phyloP scores from a whole-genome alignment of 2,797 vertebrate species.

The Coccyzus lansbergi region DNA sequence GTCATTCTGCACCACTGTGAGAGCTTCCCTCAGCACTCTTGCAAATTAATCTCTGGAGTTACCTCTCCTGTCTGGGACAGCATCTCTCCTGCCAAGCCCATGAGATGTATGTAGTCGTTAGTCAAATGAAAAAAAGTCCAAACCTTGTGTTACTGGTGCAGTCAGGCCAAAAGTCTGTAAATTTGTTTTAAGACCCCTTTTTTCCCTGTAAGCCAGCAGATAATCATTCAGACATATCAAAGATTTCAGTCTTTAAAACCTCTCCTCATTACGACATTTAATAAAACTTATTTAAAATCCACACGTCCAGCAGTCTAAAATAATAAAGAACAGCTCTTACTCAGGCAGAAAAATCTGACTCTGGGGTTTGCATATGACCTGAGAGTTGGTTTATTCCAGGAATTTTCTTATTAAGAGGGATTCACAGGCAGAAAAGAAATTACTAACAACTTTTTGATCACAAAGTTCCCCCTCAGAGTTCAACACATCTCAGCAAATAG shows the following conservation, averaged over 20 bases:
- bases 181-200: background rate
- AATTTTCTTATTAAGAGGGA: constrained; percentile 11
- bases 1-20: background rate
- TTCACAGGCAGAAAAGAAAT: constrained; percentile 25
- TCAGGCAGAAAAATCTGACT: background rate
- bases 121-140: background rate
- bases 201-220: background rate
- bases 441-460: constrained; percentile 23
- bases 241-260: background rate
- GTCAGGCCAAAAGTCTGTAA: background rate
- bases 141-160: background rate
- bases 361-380: background rate
- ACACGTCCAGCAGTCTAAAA: background rate
- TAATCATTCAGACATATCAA: background rate
- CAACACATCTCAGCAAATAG: background rate
- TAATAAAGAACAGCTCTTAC: background rate
- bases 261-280: background rate
- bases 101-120: background rate
- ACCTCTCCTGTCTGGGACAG: background rate
- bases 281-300: background rate
- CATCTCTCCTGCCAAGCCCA: background rate
- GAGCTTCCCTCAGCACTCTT: background rate
- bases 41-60: background rate
- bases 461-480: constrained; percentile 27
- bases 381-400: background rate